Base-by-base conservation (phyloP, 2,113 vertebrate genomes). In the Oryzias woworae region DNA sequence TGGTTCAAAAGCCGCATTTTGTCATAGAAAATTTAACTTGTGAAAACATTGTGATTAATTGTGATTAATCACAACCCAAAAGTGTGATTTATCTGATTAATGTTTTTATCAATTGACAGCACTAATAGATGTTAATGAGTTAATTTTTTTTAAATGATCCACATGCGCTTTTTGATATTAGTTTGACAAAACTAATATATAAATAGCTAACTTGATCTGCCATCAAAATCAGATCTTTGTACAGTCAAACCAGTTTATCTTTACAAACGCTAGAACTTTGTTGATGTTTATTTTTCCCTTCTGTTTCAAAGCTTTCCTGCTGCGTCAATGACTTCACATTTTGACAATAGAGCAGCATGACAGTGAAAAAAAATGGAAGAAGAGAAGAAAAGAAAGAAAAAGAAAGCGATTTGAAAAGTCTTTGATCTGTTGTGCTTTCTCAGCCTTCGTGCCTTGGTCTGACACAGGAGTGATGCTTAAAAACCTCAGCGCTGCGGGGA, bases 391-490 rank as follows among this genome's bases (percentile, higher is more conserved):
- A 1, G 10, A 48, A 28, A 70, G 47, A 53, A 46, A 73, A 60
- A 53, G 62, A 81, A 77, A 56, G 62, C 74, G 56, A 54, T 85
- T 87, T 75, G 77, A 85, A 82, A 89, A 79, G 64, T 83, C 79
- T 88, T 85, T 90, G 83, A 90, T 88, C 87, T 62, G 31, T 62
- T 53, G 74, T 78, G 88, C 77, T 82, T 87, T 78, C 80, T 75
- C 62, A 53, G 81, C 59, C 68, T 69, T 63, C 69, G 36, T 71
- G 70, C 75, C 71, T 86, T 86, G 84, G 90, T 89, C 84, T 84
- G 87, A 88, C 77, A 86, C 58, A 62, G 81, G 74, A 56, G 71
- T 71, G 73, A 82, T 81, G 66, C 76, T 85, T 86, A 84, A 79
- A 82, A 83, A 73, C 70, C 60, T 57, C 80, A 48, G 44, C 73